Conservation (phyloP, 2,113 vertebrate species). For the Platanista minor region DNA sequence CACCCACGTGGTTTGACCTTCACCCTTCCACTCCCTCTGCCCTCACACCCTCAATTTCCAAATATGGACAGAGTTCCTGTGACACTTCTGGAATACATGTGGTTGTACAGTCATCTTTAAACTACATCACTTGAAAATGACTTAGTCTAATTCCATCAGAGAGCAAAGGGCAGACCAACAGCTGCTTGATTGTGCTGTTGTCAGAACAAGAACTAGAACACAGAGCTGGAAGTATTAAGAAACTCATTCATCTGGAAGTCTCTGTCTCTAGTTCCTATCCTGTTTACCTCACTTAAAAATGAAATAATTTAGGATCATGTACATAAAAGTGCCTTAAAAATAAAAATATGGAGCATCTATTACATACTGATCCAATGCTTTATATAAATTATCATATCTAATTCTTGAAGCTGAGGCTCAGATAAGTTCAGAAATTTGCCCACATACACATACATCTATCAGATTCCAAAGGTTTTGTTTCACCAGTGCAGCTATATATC, state of each 20-base stretch:
- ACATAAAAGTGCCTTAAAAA: background rate
- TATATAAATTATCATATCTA: background rate
- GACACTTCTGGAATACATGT: background rate
- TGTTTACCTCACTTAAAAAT: background rate
- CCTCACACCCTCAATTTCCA: background rate
- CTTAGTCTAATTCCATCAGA: background rate
- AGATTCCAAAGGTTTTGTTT: background rate
- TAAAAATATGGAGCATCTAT: background rate
- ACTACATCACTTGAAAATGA: background rate
- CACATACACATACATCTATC: background rate
- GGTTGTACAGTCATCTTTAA: background rate
- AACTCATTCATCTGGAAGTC: background rate
- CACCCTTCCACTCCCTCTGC: background rate
- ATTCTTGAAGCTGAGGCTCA: background rate
- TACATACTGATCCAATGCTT: background rate
- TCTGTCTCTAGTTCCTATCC: background rate
- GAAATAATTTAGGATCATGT: background rate
- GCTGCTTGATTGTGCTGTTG: background rate
- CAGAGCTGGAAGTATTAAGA: background rate
- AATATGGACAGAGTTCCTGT: background rate
- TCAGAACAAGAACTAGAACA: background rate
- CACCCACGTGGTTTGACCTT: background rate
- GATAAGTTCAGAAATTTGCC: background rate
- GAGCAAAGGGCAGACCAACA: background rate
- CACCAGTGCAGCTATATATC: background rate